Base-by-base conservation (phyloP, 2,113 vertebrate species). In the Solea senegalensis region DNA sequence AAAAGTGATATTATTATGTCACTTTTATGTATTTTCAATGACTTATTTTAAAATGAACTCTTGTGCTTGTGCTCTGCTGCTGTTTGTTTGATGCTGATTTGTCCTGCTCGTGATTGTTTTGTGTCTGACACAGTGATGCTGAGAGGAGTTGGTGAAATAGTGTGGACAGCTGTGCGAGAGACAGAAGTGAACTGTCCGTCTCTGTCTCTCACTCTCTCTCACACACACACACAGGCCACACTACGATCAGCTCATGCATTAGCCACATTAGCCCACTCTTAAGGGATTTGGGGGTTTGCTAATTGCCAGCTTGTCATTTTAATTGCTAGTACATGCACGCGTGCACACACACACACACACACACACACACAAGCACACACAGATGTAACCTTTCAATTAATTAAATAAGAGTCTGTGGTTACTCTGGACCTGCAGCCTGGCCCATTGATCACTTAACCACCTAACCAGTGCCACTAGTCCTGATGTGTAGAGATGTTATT, bases 261-360 rank as follows among this genome's bases (percentile, higher is more conserved):
- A 90, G 49, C 80, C 90, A 95, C 94, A 95, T 95, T 95, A 95
- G 92, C 89, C 86, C 91, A 88, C 92, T 95, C 94, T 94, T 95
- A 91, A 76, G 94, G 96, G 94, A 95, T 95, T 97, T 95, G 89
- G 90, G 93, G 92, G 93, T 88, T 92, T 94, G 94, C 94, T 97
- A 98, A 98, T 97, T 97, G 95, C 95, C 91, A 93, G 93, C 95
- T 96, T 96, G 95, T 96, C 94, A 96, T 95, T 96, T 98, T 96
- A 97, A 98, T 97, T 97, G 95, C 95, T 90, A 90, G 81, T 91
- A 65, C 80, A 66, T 7, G 49, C 61, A 39, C 53, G 53, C n/a
- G 57, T 69, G 66, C 34, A 27, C 85, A 89, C 50, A 58, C 41
- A 65, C 51, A 57, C 51, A 52, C 56, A 63, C 52, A 54, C 65